Evolutionary conservation across 2,888 invertebrate species (phyloP), one percentile per base, ranked within the genome.

Genomic region (Cheilosia urbana): DNA sequence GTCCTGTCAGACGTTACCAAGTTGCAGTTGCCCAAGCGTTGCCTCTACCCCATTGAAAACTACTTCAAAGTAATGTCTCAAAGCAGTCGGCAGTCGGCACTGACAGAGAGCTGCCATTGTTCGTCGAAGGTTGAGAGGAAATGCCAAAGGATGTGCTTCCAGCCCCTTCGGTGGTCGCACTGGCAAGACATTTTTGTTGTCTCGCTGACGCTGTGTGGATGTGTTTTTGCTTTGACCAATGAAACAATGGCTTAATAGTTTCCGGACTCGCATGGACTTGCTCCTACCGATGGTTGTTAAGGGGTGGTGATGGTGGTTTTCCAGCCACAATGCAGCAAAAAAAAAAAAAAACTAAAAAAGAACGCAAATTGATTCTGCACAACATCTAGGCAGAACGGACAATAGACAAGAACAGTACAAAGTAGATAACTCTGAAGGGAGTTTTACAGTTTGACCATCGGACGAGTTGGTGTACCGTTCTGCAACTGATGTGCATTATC

Each of bases 21-120:
- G 42, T 79, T 60, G 62, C 51, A 78, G 51, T 37, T 40, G 37
- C 40, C 71, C n/a, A 65, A 60, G 65, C 55, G 19, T 55, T 62
- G 15, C 51, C 45, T n/a, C 17, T 13, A 7, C 13, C 53, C 71
- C 66, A 81, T 77, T 15, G 71, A 58, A 77, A 85, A 85, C 30
- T 77, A 68, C 81, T 85, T 85, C 85, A 85, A 85, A 81, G 85
- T 85, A 77, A 85, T 81, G 72, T 85, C 85, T 81, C 68, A 19
- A 47, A 81, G 85, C 81, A 66, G 77, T 77, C 19, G 72, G 85
- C 81, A 66, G 77, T 77, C 19, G 72, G 68, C 71, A 72, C 81
- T 85, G 76, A 76, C 76, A 80, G 80, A 19, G 71, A 71, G 60
- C 53, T 76, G 47, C 71, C 68, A 85, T 85, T 72, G 85, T 81